Evolutionary conservation across 1,140 invertebrate genomes (phyloP).

Genomic region (Melitaea cinxia): DNA sequence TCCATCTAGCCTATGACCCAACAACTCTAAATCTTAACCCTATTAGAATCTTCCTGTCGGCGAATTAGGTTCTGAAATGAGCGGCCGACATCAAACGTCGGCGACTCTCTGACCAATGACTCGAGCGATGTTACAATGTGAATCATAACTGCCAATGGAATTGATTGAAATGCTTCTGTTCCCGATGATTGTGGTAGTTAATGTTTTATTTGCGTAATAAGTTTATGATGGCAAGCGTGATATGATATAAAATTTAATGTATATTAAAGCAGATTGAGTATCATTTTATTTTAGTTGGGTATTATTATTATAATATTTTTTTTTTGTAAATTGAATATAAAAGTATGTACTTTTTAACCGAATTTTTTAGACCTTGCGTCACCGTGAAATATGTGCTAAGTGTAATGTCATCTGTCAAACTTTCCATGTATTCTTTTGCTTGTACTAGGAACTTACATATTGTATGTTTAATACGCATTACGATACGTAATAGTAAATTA

Average conservation of each 20-base stretch:
- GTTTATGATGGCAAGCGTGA: background rate
- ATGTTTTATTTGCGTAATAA: slow-evolving; percentile 3
- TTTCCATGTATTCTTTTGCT: too few relatives aligned
- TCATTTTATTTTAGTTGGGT: too few relatives aligned
- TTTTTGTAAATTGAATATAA: too few relatives aligned
- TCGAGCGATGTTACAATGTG: slow-evolving; percentile 33
- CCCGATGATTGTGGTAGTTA: slow-evolving; percentile 24
- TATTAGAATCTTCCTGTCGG: slow-evolving; percentile 67
- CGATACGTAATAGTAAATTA: background rate
- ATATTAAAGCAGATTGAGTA: too few relatives aligned
- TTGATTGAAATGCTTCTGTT: slow-evolving; percentile 52
- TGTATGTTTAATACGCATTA: too few relatives aligned
- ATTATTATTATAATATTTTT: too few relatives aligned
- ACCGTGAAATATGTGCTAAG: too few relatives aligned
- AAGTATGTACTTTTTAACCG: too few relatives aligned
- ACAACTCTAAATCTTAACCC: slow-evolving; percentile 70
- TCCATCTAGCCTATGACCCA: slow-evolving; percentile 52
- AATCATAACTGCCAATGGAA: slow-evolving; percentile 52
- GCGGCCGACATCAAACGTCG: slow-evolving; percentile 55
- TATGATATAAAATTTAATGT: background rate
- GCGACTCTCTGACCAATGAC: slow-evolving; percentile 52
- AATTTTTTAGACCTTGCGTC: too few relatives aligned
- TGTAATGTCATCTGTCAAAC: too few relatives aligned
- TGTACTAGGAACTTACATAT: too few relatives aligned
- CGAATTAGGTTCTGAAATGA: slow-evolving; percentile 58